Conservation (phyloP, 2,797 vertebrate species). For the Carcharodon carcharias region DNA sequence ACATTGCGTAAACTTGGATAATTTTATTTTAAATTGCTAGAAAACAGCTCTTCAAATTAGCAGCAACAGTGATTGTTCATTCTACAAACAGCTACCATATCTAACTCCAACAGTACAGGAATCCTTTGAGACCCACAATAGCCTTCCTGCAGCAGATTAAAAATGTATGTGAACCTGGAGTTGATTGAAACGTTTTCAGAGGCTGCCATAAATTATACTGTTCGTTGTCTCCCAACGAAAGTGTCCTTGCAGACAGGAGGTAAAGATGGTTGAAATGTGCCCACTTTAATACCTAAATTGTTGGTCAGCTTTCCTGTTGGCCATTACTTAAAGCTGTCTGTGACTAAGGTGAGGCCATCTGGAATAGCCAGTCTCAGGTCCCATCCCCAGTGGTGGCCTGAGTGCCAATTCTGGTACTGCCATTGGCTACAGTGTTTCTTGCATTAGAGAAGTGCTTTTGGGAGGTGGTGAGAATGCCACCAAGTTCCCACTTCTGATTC, state of each 20-base stretch:
- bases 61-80: background rate
- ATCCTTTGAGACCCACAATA: background rate
- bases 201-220: background rate
- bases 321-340: background rate
- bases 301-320: background rate
- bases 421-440: too few species aligned
- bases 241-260: background rate
- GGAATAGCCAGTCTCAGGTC: background rate
- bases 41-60: background rate
- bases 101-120: background rate
- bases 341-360: background rate
- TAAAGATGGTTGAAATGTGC: background rate
- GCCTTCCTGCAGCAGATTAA: slow-evolving; percentile 13
- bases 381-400: background rate
- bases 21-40: background rate
- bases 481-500: background rate
- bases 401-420: background rate
- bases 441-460: background rate
- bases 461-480: background rate
- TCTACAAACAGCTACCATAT: background rate
- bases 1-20: background rate
- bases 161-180: background rate
- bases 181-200: background rate
- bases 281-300: background rate
- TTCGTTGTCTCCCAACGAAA: background rate